Conservation (phyloP, 2,888 invertebrate genomes). For the Sinohyriopsis cumingii region DNA sequence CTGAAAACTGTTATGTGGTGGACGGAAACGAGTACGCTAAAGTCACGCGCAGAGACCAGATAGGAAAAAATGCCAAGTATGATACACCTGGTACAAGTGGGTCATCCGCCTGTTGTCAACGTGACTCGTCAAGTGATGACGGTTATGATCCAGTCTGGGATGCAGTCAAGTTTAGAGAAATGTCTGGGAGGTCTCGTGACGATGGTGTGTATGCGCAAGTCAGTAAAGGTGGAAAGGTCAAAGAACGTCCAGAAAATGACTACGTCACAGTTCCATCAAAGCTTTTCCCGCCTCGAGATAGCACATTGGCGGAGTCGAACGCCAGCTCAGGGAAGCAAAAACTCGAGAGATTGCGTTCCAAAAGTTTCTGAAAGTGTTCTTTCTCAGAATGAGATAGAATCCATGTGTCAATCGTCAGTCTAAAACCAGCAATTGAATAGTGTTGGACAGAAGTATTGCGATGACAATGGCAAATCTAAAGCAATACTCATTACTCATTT, state of each 20-base stretch:
- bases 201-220: slow-evolving; percentile 35
- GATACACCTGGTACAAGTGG: slow-evolving; percentile 16
- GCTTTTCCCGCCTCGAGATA: slow-evolving; percentile 19
- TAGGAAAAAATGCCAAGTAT: slow-evolving; percentile 7
- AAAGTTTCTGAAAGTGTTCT: too few species aligned
- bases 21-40: slow-evolving; percentile 35
- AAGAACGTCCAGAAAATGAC: slow-evolving; percentile 16
- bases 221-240: slow-evolving; percentile 17
- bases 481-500: too few species aligned
- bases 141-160: slow-evolving; percentile 41
- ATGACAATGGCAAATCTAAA: too few species aligned
- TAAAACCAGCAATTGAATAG: too few species aligned
- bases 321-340: too few species aligned
- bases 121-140: slow-evolving; percentile 30
- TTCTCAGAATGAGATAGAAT: too few species aligned
- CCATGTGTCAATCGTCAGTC: too few species aligned
- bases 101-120: slow-evolving; percentile 2
- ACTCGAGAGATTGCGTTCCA: too few species aligned
- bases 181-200: not conserved
- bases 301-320: too few species aligned
- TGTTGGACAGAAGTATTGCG: too few species aligned
- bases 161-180: slow-evolving; percentile 26
- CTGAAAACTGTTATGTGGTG: slow-evolving; percentile 8
- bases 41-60: slow-evolving; percentile 11
- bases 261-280: slow-evolving; percentile 15